Percentiles rank a stretch among this genome's conserved stretches.
These are phyloP conservation scores for Leucopsar rothschildi DNA, from an alignment of 2,113 vertebrate species.

Conservation along the genomic window DNA sequence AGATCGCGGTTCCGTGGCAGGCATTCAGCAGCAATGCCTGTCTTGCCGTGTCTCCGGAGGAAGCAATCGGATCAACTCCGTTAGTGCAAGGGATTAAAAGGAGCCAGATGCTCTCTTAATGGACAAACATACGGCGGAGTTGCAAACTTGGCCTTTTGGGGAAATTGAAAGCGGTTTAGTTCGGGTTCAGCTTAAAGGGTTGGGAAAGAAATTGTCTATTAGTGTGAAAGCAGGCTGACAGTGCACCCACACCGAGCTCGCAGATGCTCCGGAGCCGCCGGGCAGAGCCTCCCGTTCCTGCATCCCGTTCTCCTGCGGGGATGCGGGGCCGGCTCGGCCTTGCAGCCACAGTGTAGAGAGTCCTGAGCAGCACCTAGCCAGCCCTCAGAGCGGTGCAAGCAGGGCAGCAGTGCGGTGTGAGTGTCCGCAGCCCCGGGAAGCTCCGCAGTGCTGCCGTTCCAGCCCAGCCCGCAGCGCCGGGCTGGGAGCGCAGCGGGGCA, in stretches of 20 bases:
- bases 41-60: background rate
- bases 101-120: constrained; percentile 40
- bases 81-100: constrained; percentile 25
- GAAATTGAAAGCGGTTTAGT: constrained; percentile 31
- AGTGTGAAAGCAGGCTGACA: background rate
- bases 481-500: background rate
- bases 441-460: background rate
- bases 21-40: background rate
- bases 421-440: no score
- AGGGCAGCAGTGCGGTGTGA: no score
- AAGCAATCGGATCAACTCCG: constrained; percentile 11
- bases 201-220: background rate
- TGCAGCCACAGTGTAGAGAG: rapidly evolving
- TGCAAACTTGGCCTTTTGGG: constrained; percentile 30
- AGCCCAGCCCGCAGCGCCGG: background rate
- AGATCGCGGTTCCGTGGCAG: background rate
- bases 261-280: background rate
- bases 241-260: background rate
- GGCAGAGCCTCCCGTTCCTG: background rate
- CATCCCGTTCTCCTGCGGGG: background rate
- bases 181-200: constrained; percentile 2
- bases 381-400: rapidly evolving
- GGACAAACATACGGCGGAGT: constrained; percentile 18
- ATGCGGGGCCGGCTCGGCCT: rapidly evolving
- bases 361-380: background rate